A percentile compares a stretch with the other conserved stretches of the same genome.
These are phyloP conservation scores for Myripristis jacobus DNA, from an alignment of 2,797 vertebrate species.

Conservation along the genomic window DNA sequence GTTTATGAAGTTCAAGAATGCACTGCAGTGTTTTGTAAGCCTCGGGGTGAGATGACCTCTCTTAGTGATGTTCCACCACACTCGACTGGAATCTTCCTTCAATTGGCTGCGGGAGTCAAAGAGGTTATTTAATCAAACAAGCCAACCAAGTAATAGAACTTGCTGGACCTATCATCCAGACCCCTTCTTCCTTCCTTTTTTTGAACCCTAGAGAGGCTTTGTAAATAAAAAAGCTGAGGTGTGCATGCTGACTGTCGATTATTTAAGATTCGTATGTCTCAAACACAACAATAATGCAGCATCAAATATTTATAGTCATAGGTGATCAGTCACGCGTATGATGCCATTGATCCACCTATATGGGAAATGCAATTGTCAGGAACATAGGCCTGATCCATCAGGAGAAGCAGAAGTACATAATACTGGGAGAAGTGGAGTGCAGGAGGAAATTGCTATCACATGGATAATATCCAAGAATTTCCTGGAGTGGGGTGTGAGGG, in stretches of 20 bases:
- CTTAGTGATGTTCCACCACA: constrained; percentile 21
- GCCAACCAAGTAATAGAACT: constrained; percentile 52
- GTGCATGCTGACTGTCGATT: constrained; percentile 58
- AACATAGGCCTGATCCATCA: constrained; percentile 71
- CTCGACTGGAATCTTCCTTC: constrained; percentile 24
- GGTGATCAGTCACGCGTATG: constrained; percentile 75
- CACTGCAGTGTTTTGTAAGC: neutral
- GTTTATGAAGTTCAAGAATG: constrained; percentile 11
- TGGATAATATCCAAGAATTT: constrained; percentile 76
- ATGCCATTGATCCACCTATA: constrained; percentile 70
- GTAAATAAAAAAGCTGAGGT: constrained; percentile 62
- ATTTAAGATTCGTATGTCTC: constrained; percentile 61
- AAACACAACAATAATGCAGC: constrained; percentile 69
- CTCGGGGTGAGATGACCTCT: constrained; percentile 32
- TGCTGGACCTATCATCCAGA: constrained; percentile 34
- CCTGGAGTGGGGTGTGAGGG: constrained; percentile 71
- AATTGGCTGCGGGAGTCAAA: constrained; percentile 54
- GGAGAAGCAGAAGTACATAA: constrained; percentile 53
- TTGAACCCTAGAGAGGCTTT: constrained; percentile 32
- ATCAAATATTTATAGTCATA: constrained; percentile 80
- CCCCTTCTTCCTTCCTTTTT: constrained; percentile 4
- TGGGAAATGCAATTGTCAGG: constrained; percentile 74
- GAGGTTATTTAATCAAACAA: constrained; percentile 74
- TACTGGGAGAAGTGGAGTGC: constrained; percentile 53
- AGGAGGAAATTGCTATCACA: constrained; percentile 73